Percentiles rank a stretch among this genome's conserved stretches.
Evolutionary conservation across 2,888 invertebrate genomes (phyloP).

Genomic region (Piscicola geometra): DNA sequence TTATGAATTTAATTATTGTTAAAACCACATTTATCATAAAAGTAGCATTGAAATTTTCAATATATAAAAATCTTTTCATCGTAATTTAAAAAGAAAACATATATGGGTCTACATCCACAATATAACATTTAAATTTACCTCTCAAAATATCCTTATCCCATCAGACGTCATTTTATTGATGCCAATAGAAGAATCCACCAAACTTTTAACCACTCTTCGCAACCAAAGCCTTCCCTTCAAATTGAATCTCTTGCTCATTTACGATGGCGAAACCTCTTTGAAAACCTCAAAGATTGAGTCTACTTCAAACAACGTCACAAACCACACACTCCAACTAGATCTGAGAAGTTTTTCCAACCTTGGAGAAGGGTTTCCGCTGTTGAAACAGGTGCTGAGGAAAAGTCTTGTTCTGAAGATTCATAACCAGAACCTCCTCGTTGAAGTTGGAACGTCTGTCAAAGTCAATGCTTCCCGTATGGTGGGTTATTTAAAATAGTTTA

Average conservation of each 20-base stretch:
- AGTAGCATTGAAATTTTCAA: too few relatives aligned
- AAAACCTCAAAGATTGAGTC: not conserved
- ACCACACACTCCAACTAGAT: not conserved
- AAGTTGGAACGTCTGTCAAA: not conserved
- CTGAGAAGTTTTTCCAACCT: not conserved
- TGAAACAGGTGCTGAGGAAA: not conserved
- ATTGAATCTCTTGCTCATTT: constrained; percentile 1
- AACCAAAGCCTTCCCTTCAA: constrained; percentile 16
- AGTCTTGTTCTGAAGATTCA: constrained; percentile 15
- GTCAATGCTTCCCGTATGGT: not conserved
- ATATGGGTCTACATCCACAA: too few relatives aligned
- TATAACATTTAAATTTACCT: too few relatives aligned
- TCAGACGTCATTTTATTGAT: constrained; percentile 21
- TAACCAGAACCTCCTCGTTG: not conserved
- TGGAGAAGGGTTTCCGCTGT: not conserved
- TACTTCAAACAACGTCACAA: not conserved
- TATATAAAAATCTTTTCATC: too few relatives aligned
- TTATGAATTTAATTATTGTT: not conserved
- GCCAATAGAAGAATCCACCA: not conserved
- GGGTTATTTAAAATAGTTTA: too few relatives aligned
- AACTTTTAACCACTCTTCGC: not conserved
- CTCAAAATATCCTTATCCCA: too few relatives aligned
- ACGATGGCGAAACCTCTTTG: constrained; percentile 5
- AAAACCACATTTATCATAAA: not conserved
- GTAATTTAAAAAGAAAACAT: too few relatives aligned